Conservation (phyloP, 2,113 vertebrate species). For the Varanus salvator region DNA sequence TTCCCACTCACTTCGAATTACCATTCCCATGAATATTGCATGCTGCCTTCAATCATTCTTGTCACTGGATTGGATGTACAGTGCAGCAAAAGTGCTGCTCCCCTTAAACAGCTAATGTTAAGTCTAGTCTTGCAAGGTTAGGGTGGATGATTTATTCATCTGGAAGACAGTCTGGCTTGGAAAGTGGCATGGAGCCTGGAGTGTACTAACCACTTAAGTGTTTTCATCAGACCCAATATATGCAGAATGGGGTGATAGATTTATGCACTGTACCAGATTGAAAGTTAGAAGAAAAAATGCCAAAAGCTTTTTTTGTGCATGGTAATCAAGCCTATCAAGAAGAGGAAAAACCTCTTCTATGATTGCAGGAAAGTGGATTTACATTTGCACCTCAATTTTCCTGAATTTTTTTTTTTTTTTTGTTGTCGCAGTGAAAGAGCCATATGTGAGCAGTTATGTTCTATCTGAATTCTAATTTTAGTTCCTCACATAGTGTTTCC, state of each 20-base stretch:
- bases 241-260: not conserved
- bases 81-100: not conserved
- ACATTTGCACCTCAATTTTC: not conserved
- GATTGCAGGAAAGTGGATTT: not conserved
- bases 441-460: not conserved
- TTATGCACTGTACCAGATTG: not conserved
- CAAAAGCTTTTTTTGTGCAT: not conserved
- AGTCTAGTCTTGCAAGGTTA: not conserved
- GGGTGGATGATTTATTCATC: not conserved
- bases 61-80: not conserved
- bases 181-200: not conserved
- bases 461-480: not conserved
- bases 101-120: not conserved
- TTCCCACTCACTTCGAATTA: not conserved
- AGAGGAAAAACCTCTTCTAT: not conserved
- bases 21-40: not conserved
- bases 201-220: not conserved
- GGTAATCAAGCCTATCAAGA: not conserved
- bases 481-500: not conserved
- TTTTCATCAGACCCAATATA: not conserved
- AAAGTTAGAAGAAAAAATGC: not conserved
- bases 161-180: not conserved
- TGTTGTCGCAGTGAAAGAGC: not conserved
- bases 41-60: not conserved
- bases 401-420: not conserved